These are phyloP conservation scores for Nesogale talazaci DNA, from an alignment of 2,113 vertebrate genomes.

Conservation along the genomic window DNA sequence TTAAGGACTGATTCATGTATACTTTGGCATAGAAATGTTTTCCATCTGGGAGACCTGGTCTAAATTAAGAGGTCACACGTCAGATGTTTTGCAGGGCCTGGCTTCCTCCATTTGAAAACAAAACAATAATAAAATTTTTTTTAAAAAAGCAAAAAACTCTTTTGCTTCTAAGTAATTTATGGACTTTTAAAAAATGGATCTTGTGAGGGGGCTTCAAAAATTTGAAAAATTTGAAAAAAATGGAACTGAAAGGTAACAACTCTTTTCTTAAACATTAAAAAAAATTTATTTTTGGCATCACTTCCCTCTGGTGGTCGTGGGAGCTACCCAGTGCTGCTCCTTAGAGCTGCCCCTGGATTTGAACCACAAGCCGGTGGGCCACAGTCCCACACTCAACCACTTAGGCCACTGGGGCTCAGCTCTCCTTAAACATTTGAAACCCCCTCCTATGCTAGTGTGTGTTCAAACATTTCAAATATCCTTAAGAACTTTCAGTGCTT, in stretches of 20 bases:
- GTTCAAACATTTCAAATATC: conserved; percentile 26
- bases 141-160: background rate
- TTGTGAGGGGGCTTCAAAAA: no score
- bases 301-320: no score
- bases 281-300: no score
- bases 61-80: conserved; percentile 36
- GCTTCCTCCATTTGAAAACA: conserved; percentile 58
- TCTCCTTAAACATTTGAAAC: background rate
- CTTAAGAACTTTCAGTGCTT: conserved; percentile 40
- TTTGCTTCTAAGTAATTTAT: conserved; percentile 39
- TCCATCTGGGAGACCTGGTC: background rate
- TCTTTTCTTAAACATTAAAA: no score
- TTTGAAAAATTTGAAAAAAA: no score
- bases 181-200: background rate
- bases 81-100: conserved; percentile 51
- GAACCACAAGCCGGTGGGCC: no score
- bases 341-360: no score
- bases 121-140: background rate
- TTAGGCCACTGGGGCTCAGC: no score
- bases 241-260: no score
- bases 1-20: conserved; percentile 22
- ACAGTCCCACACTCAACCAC: no score
- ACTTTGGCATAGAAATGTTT: conserved; percentile 36
- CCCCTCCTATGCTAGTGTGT: background rate
- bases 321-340: no score